These are phyloP conservation scores for Aptenodytes patagonicus DNA, from an alignment of 2,113 vertebrate genomes.

Conservation along the genomic window DNA sequence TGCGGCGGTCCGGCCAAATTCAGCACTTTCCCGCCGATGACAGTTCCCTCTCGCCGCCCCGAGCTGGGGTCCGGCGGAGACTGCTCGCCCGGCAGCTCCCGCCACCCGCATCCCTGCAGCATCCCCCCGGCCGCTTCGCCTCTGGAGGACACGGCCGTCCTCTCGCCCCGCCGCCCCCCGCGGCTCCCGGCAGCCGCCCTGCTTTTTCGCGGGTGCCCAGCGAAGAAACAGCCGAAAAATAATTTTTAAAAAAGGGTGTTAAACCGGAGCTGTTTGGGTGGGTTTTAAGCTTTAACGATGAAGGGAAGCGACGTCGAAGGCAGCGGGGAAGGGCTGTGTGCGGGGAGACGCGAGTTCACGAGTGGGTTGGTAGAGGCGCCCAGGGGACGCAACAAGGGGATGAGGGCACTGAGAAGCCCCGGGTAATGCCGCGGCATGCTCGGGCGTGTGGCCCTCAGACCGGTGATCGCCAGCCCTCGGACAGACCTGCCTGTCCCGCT, in stretches of 20 bases:
- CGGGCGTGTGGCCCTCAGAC: too few species aligned
- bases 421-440: not conserved
- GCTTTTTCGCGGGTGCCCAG: not conserved
- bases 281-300: not conserved
- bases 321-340: not conserved
- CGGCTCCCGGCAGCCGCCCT: too few species aligned
- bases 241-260: not conserved
- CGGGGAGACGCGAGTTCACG: not conserved
- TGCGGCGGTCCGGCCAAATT: not conserved
- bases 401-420: not conserved
- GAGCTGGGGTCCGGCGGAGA: not conserved
- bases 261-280: not conserved
- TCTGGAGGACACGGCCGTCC: not conserved
- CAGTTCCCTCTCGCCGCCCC: not conserved
- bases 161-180: not conserved
- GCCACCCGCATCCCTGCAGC: not conserved
- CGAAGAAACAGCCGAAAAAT: not conserved
- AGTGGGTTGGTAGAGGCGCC: not conserved
- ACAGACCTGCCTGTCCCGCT: not conserved
- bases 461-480: not conserved
- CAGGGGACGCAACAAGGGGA: fast-evolving
- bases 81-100: not conserved
- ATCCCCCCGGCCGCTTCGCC: not conserved
- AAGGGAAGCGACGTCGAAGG: not conserved
- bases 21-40: not conserved